Evolutionary conservation across 1,140 invertebrate genomes (phyloP).

Genomic region (Cotesia chilonis): DNA sequence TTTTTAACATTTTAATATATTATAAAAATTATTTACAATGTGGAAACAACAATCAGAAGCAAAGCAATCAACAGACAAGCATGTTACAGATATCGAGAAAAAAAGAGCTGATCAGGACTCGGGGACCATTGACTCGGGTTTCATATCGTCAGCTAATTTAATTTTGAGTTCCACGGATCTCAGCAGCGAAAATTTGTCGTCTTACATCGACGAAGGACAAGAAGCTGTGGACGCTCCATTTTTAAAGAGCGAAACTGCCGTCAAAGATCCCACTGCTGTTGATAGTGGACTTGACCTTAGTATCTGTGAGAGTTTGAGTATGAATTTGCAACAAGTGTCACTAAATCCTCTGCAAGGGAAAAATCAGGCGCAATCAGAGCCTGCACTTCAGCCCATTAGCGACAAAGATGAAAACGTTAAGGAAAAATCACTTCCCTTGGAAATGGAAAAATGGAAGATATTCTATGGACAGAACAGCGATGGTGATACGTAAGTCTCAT

Average conservation of each 20-base stretch:
- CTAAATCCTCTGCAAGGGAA: constrained; percentile 40
- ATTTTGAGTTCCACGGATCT: constrained; percentile 55
- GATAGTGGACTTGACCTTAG: constrained; percentile 67
- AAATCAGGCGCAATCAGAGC: constrained; percentile 44
- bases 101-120: constrained; percentile 36
- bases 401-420: constrained; percentile 11
- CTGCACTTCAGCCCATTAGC: constrained; percentile 39
- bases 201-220: neutral
- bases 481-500: constrained; percentile 75
- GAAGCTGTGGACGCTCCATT: constrained; percentile 21
- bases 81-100: constrained; percentile 22
- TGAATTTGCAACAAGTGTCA: constrained; percentile 60
- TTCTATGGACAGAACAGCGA: constrained; percentile 74
- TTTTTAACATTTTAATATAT: neutral
- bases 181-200: constrained; percentile 37
- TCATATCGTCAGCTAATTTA: constrained; percentile 67
- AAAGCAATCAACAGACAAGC: constrained; percentile 6
- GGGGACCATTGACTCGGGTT: constrained; percentile 63
- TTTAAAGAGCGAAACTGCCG: constrained; percentile 8
- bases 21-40: neutral
- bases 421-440: neutral
- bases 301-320: constrained; percentile 65
- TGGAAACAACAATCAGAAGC: constrained; percentile 16
- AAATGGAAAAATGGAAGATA: constrained; percentile 64
- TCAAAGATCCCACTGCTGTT: constrained; percentile 32